Conservation (phyloP, 2,113 vertebrate genomes). For the Dasyprocta punctata region DNA sequence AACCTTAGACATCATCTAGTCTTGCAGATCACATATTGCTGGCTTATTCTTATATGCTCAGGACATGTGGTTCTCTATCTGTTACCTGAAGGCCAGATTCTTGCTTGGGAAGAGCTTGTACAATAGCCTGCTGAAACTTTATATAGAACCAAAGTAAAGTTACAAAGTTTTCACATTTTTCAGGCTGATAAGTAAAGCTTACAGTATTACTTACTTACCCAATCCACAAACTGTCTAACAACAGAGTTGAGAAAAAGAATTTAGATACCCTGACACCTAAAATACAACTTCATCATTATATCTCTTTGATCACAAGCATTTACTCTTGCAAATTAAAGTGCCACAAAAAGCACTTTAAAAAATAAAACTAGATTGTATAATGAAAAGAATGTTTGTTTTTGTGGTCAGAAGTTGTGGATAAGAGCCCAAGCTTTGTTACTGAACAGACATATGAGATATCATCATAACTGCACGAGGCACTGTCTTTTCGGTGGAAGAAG, state of each 20-base stretch:
- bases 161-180: not conserved
- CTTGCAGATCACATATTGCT: not conserved
- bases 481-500: not conserved
- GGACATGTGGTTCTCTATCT: not conserved
- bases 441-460: not conserved
- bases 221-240: not conserved
- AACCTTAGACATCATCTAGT: not conserved
- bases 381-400: conserved; percentile 37
- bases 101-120: not conserved
- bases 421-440: not conserved
- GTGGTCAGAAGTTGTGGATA: not conserved
- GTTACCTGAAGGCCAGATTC: not conserved
- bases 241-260: not conserved
- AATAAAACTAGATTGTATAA: not conserved
- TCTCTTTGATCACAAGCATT: not conserved
- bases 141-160: not conserved
- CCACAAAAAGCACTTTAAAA: not conserved
- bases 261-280: not conserved
- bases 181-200: conserved; percentile 20
- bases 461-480: not conserved
- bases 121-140: not conserved
- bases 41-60: not conserved
- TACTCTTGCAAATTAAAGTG: not conserved
- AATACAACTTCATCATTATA: not conserved
- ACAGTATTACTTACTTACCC: not conserved